A percentile compares a stretch with the other conserved stretches of the same genome.
Conservation (phyloP, 2,888 invertebrate genomes). For the Tetragnatha montana region DNA sequence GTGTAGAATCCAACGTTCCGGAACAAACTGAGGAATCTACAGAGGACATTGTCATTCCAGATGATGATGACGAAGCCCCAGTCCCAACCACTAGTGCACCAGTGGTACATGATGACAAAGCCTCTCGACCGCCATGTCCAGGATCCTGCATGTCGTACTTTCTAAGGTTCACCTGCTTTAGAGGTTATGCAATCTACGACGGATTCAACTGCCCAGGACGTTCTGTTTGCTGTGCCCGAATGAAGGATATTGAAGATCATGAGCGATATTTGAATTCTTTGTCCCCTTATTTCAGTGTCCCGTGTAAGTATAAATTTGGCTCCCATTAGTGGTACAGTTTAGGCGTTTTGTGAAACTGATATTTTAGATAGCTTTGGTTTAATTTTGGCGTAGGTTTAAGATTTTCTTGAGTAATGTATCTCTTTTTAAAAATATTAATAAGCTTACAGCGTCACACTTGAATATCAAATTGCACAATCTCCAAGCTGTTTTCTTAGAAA, state of each 20-base stretch:
- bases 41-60: slow-evolving; percentile 38
- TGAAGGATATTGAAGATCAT: slow-evolving; percentile 80
- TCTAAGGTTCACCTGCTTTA: slow-evolving; percentile 93
- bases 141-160: slow-evolving; percentile 93
- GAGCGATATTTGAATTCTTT: slow-evolving; percentile 61
- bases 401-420: background rate
- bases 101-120: slow-evolving; percentile 1
- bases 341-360: no score
- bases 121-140: slow-evolving; percentile 84
- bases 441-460: no score
- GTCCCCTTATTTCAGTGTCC: slow-evolving; percentile 53
- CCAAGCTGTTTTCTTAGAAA: no score
- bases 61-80: slow-evolving; percentile 34
- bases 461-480: no score
- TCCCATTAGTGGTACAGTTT: background rate
- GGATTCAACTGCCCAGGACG: slow-evolving; percentile 90
- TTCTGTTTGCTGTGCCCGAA: slow-evolving; percentile 92
- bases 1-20: slow-evolving; percentile 1
- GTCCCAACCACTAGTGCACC: background rate
- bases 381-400: background rate
- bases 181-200: slow-evolving; percentile 77
- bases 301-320: slow-evolving; percentile 32
- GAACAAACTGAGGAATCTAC: slow-evolving; percentile 2
- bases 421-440: no score
- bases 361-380: background rate